Evolutionary conservation across 2,888 invertebrate species (phyloP).

Genomic region (Drosophila atripex): DNA sequence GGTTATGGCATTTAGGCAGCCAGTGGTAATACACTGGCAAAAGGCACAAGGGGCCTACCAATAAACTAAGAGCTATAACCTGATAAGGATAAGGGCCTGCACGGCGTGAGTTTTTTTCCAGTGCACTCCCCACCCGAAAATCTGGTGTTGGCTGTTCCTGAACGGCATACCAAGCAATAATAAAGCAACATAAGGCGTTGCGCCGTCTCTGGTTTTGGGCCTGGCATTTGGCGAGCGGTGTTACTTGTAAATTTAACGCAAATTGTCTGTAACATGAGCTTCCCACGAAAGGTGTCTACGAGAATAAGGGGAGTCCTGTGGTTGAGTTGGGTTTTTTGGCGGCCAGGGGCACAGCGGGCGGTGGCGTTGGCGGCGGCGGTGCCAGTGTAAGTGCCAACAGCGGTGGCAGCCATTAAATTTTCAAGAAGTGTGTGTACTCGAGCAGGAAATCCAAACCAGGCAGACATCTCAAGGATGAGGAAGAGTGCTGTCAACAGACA

Average conservation of each 20-base stretch:
- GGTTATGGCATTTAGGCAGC: slow-evolving; percentile 35
- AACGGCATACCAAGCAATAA: slow-evolving; percentile 33
- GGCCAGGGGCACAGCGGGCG: slow-evolving; percentile 27
- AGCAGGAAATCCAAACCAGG: slow-evolving; percentile 43
- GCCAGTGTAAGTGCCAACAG: slow-evolving; percentile 67
- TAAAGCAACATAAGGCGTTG: slow-evolving; percentile 45
- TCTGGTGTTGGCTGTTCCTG: slow-evolving; percentile 10
- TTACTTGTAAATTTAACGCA: slow-evolving; percentile 79
- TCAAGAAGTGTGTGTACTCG: slow-evolving; percentile 56
- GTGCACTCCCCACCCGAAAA: slow-evolving; percentile 19
- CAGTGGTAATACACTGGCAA: slow-evolving; percentile 21
- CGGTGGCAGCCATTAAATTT: slow-evolving; percentile 77
- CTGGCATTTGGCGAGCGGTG: slow-evolving; percentile 62
- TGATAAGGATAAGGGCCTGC: background rate
- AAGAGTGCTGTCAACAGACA: slow-evolving; percentile 18
- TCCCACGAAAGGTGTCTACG: slow-evolving; percentile 44
- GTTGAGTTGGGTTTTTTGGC: background rate
- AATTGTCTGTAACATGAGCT: slow-evolving; percentile 80
- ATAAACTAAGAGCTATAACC: background rate
- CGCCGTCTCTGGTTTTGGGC: slow-evolving; percentile 37
- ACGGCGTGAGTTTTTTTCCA: slow-evolving; percentile 11
- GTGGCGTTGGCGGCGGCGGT: slow-evolving; percentile 34
- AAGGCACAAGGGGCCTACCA: background rate
- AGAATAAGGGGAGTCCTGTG: slow-evolving; percentile 9
- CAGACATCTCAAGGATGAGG: slow-evolving; percentile 22